Evolutionary conservation across 2,113 vertebrate species (phyloP).

Genomic region (Sitta europaea): DNA sequence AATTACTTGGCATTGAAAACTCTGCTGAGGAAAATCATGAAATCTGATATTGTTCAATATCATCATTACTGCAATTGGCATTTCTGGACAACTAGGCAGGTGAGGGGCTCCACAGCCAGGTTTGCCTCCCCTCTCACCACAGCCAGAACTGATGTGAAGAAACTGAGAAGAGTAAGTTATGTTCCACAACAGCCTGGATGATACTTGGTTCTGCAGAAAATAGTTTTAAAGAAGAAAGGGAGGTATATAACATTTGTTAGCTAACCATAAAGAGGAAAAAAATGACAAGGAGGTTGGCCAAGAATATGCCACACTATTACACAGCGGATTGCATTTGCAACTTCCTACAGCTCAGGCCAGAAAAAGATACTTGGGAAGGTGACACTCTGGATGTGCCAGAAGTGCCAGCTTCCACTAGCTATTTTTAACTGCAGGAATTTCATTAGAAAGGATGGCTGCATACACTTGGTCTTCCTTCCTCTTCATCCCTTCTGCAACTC

Average conservation of each 20-base stretch:
- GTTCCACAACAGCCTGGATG: neutral
- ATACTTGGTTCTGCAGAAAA: neutral
- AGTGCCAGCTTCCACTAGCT: constrained; percentile 32
- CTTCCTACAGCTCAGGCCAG: constrained; percentile 52
- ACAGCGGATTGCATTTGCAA: constrained; percentile 43
- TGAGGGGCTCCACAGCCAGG: neutral
- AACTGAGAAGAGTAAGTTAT: neutral
- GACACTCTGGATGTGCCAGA: constrained; percentile 46
- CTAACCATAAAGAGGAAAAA: neutral
- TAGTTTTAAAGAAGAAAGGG: neutral
- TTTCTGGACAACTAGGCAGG: neutral
- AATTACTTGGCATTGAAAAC: neutral
- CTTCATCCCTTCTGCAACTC: neutral
- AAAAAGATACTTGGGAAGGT: constrained; percentile 60
- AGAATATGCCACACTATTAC: constrained; percentile 42
- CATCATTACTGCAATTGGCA: neutral
- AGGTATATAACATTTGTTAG: neutral
- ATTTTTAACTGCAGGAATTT: constrained; percentile 49
- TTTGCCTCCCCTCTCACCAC: neutral
- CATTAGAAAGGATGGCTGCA: constrained; percentile 27
- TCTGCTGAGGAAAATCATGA: neutral
- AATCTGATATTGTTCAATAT: neutral
- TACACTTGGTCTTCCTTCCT: constrained; percentile 38
- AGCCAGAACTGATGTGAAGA: neutral
- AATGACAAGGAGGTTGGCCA: neutral